phyloP scores from a whole-genome alignment of 2,113 vertebrate species.

The Oxyruncus cristatus region DNA sequence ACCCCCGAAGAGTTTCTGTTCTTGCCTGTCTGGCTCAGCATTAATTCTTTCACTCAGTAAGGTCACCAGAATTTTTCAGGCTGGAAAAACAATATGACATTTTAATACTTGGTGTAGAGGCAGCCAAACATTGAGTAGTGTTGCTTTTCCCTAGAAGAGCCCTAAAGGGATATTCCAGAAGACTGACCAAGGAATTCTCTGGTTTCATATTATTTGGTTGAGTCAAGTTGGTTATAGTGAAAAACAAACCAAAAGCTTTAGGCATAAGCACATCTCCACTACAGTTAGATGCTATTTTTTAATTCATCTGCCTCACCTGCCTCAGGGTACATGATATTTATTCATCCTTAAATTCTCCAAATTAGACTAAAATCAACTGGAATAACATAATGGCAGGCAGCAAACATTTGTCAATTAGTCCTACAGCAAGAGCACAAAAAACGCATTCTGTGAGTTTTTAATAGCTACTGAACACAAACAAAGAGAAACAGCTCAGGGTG shows the following conservation, averaged over 20 bases:
- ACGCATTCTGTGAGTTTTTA: neutral
- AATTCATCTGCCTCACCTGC: neutral
- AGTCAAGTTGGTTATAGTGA: neutral
- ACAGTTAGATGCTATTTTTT: neutral
- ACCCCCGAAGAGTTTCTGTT: neutral
- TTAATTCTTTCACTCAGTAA: neutral
- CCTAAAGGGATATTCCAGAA: neutral
- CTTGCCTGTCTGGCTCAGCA: neutral
- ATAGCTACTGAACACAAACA: constrained; percentile 5
- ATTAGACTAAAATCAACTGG: neutral
- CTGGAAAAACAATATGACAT: neutral
- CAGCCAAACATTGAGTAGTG: neutral
- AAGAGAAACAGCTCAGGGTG: neutral
- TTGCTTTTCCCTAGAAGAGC: neutral
- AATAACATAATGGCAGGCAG: neutral
- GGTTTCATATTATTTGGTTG: neutral
- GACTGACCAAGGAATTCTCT: neutral
- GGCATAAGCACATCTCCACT: neutral
- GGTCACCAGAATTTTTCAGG: neutral
- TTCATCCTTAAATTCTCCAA: neutral
- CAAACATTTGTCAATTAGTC: neutral
- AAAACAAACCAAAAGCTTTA: neutral
- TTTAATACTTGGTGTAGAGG: neutral
- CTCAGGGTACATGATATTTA: neutral
- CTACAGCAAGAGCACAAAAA: neutral